Percentiles rank a stretch among this genome's conserved stretches.
These are phyloP conservation scores for Molanna angustata DNA, from an alignment of 2,888 invertebrate genomes.

Conservation along the genomic window DNA sequence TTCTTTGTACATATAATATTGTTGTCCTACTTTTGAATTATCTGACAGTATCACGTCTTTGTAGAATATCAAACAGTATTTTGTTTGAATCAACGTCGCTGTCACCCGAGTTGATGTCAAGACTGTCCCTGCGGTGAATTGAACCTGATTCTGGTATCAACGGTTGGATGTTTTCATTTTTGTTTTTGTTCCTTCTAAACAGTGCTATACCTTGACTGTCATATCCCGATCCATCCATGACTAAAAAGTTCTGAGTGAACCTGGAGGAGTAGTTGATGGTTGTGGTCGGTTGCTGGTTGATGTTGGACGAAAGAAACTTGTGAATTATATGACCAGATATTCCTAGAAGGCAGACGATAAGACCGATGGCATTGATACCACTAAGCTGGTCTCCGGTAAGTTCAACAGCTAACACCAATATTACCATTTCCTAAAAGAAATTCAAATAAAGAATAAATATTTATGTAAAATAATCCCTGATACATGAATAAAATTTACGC, in stretches of 20 bases:
- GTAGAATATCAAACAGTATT: conserved; percentile 56
- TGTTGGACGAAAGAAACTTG: conserved; percentile 48
- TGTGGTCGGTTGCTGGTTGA: conserved; percentile 11
- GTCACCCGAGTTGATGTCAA: conserved; percentile 41
- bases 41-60: conserved; percentile 46
- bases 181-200: conserved; percentile 24
- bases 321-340: conserved; percentile 81
- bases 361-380: conserved; percentile 77
- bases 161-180: conserved; percentile 42
- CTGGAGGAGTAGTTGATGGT: conserved; percentile 30
- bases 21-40: no score
- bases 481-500: no score
- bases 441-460: not conserved
- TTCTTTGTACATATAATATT: no score
- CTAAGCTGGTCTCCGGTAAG: conserved; percentile 85
- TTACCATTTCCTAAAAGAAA: conserved; percentile 82
- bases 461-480: not conserved
- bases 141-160: conserved; percentile 39
- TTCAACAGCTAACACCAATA: conserved; percentile 82
- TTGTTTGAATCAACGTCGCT: conserved; percentile 53
- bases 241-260: conserved; percentile 19
- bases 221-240: conserved; percentile 22
- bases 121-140: conserved; percentile 36
- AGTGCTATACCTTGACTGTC: conserved; percentile 25
- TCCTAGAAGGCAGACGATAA: conserved; percentile 84